phyloP scores from a whole-genome alignment of 2,888 invertebrate genomes.

The Himalopsyche tibetana region DNA sequence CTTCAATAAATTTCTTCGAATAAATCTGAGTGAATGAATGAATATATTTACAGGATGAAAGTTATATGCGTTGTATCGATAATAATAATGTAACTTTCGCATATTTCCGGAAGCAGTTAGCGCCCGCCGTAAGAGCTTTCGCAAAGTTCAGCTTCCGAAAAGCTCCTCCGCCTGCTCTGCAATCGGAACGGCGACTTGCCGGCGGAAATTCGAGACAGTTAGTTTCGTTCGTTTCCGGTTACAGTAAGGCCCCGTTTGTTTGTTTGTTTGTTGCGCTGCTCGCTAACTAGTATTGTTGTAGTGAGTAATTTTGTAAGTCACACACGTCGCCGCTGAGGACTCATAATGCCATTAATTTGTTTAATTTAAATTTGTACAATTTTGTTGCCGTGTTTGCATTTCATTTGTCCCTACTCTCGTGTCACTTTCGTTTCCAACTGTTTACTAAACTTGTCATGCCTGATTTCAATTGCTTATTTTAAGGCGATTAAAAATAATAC shows the following conservation, averaged over 20 bases:
- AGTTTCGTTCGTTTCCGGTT: conserved; percentile 24
- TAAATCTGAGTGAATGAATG: no score
- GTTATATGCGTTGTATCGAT: background rate
- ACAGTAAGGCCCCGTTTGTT: conserved; percentile 15
- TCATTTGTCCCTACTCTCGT: background rate
- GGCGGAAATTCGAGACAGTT: conserved; percentile 37
- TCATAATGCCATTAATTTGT: background rate
- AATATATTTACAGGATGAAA: background rate
- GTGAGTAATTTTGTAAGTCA: conserved; percentile 21
- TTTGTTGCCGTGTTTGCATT: background rate
- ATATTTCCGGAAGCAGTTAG: conserved; percentile 38
- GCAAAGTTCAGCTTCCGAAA: background rate
- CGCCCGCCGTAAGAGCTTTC: conserved; percentile 24
- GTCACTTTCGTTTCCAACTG: no score
- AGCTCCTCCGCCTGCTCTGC: background rate
- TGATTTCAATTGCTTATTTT: no score
- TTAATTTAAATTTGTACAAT: conserved; percentile 2
- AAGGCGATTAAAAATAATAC: no score
- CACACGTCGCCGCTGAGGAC: background rate
- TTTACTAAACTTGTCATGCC: no score
- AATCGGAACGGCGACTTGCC: conserved; percentile 39
- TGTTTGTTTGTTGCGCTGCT: conserved; percentile 27
- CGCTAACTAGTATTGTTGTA: background rate
- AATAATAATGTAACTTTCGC: background rate
- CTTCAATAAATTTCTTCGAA: no score